Base-by-base conservation (phyloP, 2,888 invertebrate genomes). In the Cataglyphis livida region DNA sequence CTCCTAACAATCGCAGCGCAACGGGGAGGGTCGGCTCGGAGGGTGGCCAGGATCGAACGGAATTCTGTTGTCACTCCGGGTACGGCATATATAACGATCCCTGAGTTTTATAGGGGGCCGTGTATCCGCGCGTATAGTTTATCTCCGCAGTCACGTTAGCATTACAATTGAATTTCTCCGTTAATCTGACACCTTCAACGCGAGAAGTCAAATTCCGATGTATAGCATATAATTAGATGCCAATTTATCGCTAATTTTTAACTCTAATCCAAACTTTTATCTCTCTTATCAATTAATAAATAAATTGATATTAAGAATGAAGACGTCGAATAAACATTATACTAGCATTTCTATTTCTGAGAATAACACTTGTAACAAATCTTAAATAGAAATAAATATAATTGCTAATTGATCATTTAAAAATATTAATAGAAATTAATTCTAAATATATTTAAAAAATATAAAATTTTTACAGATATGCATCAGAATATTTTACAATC, bases 61-160 rank as follows among this genome's bases (percentile, higher is more conserved):
- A 87, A 87, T 88, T 89, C 87, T 84, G 85, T 87, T 88, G 85
- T 88, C 88, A 75, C 76, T 66, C 75, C 82, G 86, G 65, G 66
- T 83, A 62, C 85, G 82, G 73, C 83, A 65, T 85, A 85, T 82
- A 74, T 83, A 88, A 86, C 86, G 86, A 85, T n/a, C n/a, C 70
- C 81, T 81, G 64, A 73, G 64, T 76, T 82, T 87, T 74, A 70
- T 73, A 51, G 70, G 62, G 62, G n/a, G 21, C 28, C 44, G 21
- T 65, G 51, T 61, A 71, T 66, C 82, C 18, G 66, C 18, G 62
- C 76, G 41, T 28, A 32, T 59, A 85, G 87, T 85, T 87, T 87
- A 65, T 81, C 75, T 54, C 28, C 28, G 12, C 9, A 75, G 51
- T 25, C 71, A 51, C 9, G 65, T 61, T 68, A 51, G 73, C 28